Evolutionary conservation across 2,888 invertebrate species (phyloP), one percentile per base, ranked within the genome.

Genomic region (Heteromurus nitidus): DNA sequence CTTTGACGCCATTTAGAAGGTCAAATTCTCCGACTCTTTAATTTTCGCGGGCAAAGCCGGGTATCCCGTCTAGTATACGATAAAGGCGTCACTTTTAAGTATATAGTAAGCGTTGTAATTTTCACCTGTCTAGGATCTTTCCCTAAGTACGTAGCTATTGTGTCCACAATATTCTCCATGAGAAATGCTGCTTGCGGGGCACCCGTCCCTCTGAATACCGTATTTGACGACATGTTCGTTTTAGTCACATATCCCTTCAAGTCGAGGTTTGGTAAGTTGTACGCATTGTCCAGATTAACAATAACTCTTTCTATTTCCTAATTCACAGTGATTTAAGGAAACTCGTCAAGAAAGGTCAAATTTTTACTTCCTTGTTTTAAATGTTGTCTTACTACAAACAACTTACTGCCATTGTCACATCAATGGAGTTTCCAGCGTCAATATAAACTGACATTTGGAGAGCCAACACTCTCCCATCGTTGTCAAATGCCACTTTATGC

Each of bases 191-290:
- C 96, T 88, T 97, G 97, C 0, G 97, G 97, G 0, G 93, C 96
- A 3, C 97, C 97, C 88, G 96, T 97, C 0, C 96, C 96, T 87
- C 98, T 91, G 88, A 97, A 98, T 0, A 97, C 98, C 0, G 97
- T 98, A 88, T 96, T 96, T 0, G 97, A 96, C 0, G 96, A 93
- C 65, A 96, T 89, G 90, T 98, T 97, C 0, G 98, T 98, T 90
- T 92, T 94, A 88, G 97, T 98, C 13, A 93, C 90, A 88, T 92
- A 92, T 0, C 85, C 85, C 2, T 80, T 72, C 2, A 85, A 69
- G 18, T 84, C 80, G 20, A 84, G 55, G 88, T 74, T 82, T 18
- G 84, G 85, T 62, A 86, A 83, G 50, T 84, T 92, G 89, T 97
- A 98, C 0, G 94, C 92, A 89, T 96, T 97, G 89, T 95, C 94